These are phyloP conservation scores for Melinopterus prodromus DNA, from an alignment of 2,888 invertebrate genomes.

Conservation along the genomic window DNA sequence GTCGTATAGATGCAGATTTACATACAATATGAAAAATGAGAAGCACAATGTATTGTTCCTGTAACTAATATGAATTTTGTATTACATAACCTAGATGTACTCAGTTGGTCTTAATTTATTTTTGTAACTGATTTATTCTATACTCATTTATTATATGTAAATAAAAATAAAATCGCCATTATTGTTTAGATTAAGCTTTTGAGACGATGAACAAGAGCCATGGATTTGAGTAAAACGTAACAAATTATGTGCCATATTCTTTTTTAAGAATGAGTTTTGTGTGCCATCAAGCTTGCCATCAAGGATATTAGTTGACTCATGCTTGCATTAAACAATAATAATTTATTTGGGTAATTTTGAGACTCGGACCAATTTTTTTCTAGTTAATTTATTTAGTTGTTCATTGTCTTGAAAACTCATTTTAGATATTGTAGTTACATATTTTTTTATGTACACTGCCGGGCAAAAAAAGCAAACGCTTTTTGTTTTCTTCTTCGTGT, in stretches of 20 bases:
- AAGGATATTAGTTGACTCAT: neutral
- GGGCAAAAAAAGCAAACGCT: too few relatives aligned
- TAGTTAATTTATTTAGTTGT: neutral
- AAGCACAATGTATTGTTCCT: constrained; percentile 4
- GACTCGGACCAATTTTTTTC: neutral
- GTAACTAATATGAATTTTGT: neutral
- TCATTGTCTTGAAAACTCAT: neutral
- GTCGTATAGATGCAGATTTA: neutral
- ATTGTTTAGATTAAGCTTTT: neutral
- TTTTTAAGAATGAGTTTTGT: neutral
- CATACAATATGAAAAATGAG: neutral
- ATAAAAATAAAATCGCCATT: neutral
- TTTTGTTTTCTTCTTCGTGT: too few relatives aligned
- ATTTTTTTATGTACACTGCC: too few relatives aligned
- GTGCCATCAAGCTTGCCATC: neutral
- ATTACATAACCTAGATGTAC: neutral
- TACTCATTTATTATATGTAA: neutral
- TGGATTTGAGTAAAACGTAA: neutral
- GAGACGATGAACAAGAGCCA: neutral
- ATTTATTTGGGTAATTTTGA: too few relatives aligned
- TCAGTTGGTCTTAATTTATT: neutral
- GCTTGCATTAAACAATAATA: neutral
- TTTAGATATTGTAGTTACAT: too few relatives aligned
- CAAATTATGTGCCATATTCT: neutral
- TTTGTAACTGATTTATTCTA: neutral